phyloP scores from a whole-genome alignment of 2,888 invertebrate genomes.

The Sinhomidia bicolor region DNA sequence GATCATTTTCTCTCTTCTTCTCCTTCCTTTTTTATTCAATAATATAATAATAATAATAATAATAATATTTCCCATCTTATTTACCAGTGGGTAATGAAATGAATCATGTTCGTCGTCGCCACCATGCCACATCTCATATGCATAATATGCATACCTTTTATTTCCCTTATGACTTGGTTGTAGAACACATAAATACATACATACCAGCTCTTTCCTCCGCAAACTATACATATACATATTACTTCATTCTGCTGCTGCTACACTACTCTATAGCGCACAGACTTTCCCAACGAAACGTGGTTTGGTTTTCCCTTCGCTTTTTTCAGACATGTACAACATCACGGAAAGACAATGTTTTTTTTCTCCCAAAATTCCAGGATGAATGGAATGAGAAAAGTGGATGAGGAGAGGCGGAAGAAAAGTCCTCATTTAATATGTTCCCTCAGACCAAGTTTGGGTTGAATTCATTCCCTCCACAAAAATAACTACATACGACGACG shows the following conservation, averaged over 20 bases:
- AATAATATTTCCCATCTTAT: conserved; percentile 66
- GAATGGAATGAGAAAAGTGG: conserved; percentile 71
- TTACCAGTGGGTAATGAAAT: conserved; percentile 64
- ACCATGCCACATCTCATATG: conserved; percentile 74
- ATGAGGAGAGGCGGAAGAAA: conserved; percentile 71
- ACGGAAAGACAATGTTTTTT: neutral
- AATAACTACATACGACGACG: neutral
- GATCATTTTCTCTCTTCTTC: conserved; percentile 69
- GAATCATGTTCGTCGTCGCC: conserved; percentile 73
- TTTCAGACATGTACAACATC: neutral
- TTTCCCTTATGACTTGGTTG: neutral
- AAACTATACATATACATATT: too few relatives aligned
- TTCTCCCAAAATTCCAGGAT: conserved; percentile 50
- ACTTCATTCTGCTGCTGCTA: neutral
- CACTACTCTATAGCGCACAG: neutral
- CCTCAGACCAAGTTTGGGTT: conserved; percentile 67
- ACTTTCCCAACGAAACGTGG: conserved; percentile 10
- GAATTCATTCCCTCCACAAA: conserved; percentile 59
- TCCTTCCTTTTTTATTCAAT: conserved; percentile 67
- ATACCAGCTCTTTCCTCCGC: too few relatives aligned
- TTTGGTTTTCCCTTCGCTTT: neutral
- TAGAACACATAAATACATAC: too few relatives aligned
- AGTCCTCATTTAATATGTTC: conserved; percentile 71
- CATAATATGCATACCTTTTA: conserved; percentile 66
- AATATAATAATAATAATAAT: too few relatives aligned